phyloP scores from a whole-genome alignment of 2,888 invertebrate genomes.

The Hedya salicella region DNA sequence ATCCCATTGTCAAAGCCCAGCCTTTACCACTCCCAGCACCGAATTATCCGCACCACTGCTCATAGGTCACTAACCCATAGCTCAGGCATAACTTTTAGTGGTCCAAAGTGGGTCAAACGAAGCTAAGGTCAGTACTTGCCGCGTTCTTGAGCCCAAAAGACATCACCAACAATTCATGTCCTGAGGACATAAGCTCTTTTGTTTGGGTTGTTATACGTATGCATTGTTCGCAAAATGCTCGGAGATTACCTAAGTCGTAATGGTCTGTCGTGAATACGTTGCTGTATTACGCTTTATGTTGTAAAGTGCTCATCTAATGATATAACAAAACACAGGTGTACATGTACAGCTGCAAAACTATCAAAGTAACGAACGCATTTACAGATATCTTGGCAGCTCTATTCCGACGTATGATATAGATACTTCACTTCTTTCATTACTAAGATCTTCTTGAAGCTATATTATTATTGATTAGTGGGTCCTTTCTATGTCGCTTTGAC shows the following conservation, averaged over 20 bases:
- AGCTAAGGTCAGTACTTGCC: slow-evolving; percentile 10
- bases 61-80: slow-evolving; percentile 9
- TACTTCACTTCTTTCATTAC: too few species aligned
- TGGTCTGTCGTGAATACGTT: background rate
- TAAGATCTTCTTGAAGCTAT: too few species aligned
- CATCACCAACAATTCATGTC: background rate
- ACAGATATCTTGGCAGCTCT: too few species aligned
- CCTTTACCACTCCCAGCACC: slow-evolving; percentile 18
- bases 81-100: background rate
- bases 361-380: too few species aligned
- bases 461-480: too few species aligned
- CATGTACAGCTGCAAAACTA: too few species aligned
- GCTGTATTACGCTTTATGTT: too few species aligned
- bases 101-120: slow-evolving; percentile 17
- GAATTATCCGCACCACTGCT: slow-evolving; percentile 14
- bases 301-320: too few species aligned
- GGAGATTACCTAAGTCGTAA: background rate
- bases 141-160: background rate
- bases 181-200: background rate
- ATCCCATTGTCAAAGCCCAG: slow-evolving; percentile 12
- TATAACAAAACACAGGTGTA: too few species aligned
- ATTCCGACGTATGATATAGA: too few species aligned
- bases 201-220: background rate
- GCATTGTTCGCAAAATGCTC: background rate
- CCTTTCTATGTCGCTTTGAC: too few species aligned